A percentile compares a stretch with the other conserved stretches of the same genome.
Evolutionary conservation across 2,797 vertebrate genomes (phyloP).

Genomic region (Hydrophis major): DNA sequence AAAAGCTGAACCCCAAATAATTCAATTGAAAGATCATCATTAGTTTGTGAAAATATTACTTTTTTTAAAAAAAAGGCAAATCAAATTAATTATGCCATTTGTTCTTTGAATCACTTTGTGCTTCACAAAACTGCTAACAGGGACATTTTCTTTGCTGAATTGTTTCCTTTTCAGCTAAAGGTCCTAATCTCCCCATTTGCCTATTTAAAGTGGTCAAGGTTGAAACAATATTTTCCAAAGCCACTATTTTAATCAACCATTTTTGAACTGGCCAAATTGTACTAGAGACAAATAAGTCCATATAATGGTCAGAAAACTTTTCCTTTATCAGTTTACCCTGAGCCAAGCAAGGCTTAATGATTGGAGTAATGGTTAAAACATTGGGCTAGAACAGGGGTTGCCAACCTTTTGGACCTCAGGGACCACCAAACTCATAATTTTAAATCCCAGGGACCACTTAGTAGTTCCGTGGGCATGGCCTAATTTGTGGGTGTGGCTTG

Average conservation of each 20-base stretch:
- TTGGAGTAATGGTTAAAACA: background rate
- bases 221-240: background rate
- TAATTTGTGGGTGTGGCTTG: too few species aligned
- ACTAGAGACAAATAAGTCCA: background rate
- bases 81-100: background rate
- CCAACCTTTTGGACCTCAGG: too few species aligned
- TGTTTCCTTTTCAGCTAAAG: conserved; percentile 9
- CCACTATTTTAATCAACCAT: background rate
- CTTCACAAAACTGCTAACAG: background rate
- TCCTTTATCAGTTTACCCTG: background rate
- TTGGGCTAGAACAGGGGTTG: background rate
- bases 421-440: too few species aligned
- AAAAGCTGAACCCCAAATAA: conserved; percentile 12
- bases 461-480: too few species aligned
- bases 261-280: background rate
- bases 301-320: background rate
- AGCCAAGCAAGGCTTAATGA: background rate
- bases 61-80: background rate
- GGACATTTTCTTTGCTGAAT: background rate
- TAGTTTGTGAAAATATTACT: conserved; percentile 3
- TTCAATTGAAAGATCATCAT: background rate
- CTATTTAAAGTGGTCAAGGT: background rate
- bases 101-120: background rate
- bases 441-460: too few species aligned
- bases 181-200: background rate